Conservation (phyloP, 1,140 invertebrate genomes). For the Lysiphlebus fabarum region DNA sequence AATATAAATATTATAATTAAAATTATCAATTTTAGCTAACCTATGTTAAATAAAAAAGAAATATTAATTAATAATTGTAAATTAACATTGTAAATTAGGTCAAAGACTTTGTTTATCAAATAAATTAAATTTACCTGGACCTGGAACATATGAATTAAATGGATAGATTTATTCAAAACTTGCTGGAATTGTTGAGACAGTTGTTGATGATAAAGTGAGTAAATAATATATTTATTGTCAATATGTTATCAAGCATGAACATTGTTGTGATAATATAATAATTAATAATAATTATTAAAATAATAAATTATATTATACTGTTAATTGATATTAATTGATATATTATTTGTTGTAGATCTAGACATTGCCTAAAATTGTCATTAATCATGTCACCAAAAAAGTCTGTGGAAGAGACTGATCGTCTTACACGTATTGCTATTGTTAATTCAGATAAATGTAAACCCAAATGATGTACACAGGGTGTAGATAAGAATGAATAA, state of each 20-base stretch:
- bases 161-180: conserved; percentile 84
- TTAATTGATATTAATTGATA: conserved; percentile 1
- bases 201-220: conserved; percentile 62
- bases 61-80: neutral
- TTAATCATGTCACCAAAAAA: conserved; percentile 70
- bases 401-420: conserved; percentile 79
- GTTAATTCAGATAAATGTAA: conserved; percentile 98
- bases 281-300: too few relatives aligned
- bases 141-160: conserved; percentile 78
- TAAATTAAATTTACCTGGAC: conserved; percentile 65
- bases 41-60: neutral
- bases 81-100: conserved; percentile 55
- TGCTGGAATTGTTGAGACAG: conserved; percentile 69
- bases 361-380: conserved; percentile 10
- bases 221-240: neutral
- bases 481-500: conserved; percentile 98
- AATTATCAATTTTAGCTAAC: too few relatives aligned
- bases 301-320: conserved; percentile 5
- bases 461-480: conserved; percentile 98
- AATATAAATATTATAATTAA: neutral
- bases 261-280: too few relatives aligned
- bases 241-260: too few relatives aligned
- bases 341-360: conserved; percentile 13
- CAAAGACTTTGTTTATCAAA: conserved; percentile 69
- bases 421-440: conserved; percentile 95